Percentiles rank a stretch among this genome's conserved stretches.
Conservation (phyloP, 92 coral and sea anemone genomes). For the Zoanthus sociatus region DNA sequence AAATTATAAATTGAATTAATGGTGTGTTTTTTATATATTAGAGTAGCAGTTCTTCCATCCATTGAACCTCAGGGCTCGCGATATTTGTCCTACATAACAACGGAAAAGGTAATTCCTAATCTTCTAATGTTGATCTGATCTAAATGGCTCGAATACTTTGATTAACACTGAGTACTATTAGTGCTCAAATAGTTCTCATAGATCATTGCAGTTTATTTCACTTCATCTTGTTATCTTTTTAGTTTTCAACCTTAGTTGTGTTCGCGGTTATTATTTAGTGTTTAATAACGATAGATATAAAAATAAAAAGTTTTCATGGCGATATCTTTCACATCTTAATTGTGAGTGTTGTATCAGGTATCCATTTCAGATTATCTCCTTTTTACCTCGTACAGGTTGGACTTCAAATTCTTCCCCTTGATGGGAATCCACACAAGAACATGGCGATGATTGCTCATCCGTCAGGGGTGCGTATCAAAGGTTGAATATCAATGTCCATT, state of each 20-base stretch:
- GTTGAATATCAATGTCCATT: too few species aligned
- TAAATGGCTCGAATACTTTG: too few species aligned
- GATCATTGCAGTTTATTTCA: too few species aligned
- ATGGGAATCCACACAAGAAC: constrained; percentile 98
- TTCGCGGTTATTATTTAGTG: too few species aligned
- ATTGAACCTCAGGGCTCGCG: constrained; percentile 69
- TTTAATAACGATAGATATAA: too few species aligned
- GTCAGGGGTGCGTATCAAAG: constrained; percentile 74
- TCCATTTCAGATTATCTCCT: neutral
- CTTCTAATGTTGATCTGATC: too few species aligned
- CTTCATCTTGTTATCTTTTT: too few species aligned
- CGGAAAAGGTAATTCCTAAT: constrained; percentile 76
- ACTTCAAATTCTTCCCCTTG: constrained; percentile 91
- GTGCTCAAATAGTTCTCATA: too few species aligned
- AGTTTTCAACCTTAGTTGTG: too few species aligned
- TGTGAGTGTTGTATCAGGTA: neutral
- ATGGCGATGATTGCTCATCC: constrained; percentile 99
- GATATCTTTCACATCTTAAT: too few species aligned
- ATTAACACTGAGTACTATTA: too few species aligned
- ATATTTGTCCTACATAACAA: constrained; percentile 92
- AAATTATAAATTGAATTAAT: neutral
- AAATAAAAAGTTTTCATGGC: too few species aligned
- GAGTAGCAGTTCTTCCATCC: constrained; percentile 82
- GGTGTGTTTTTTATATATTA: constrained; percentile 7
- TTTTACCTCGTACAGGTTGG: constrained; percentile 73